Base-by-base conservation (phyloP, 2,888 invertebrate genomes). In the Archaeoteleia sp. region DNA sequence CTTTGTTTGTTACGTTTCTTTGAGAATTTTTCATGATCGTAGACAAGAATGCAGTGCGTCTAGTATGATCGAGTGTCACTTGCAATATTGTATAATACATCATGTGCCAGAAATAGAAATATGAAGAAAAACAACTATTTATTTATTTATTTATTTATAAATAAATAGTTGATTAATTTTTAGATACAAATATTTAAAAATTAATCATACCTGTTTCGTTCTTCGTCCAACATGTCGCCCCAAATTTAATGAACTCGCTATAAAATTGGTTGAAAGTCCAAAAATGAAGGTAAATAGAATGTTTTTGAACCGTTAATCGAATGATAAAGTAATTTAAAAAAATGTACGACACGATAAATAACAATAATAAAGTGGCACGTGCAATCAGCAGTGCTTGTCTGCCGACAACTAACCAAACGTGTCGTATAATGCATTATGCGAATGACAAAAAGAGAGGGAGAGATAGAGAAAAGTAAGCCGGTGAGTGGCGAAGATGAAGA, bases 371-470 rank as follows among this genome's bases (percentile, higher is more conserved):
- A 54, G 20, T 51, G 29, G 25, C 29, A 57, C 29, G 32, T 45
- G 34, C 29, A 57, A 49, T 39, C 15, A 32, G 25, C 57, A 17
- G 49, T 42, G 51, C 13, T 27, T 17, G 40, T 58, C n/a, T 10
- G 37, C 37, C 40, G 10, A 51, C 37, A 35, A 53, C 35, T 35
- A 53, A 58, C 65, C 2, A 20, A 37, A 65, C 17, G 29, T 49
- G 48, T 49, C 55, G 15, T 23, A 51, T 58, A 35, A 53, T 37
- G 35, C 39, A 58, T 65, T 57, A 57, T 25, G 25, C 9, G 39
- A 65, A 55, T 37, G 15, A 57, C 45, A 45, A 51, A 57, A 57
- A 57, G 57, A 57, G 55, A 65, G 62, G 49, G 43, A 63, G 29
- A 37, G 55, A 54, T 35, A 55, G 13, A 29, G 49, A 55, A 48